A percentile compares a stretch with the other conserved stretches of the same genome.
Evolutionary conservation across 2,888 invertebrate genomes (phyloP).

Genomic region (Pachydiplax longipennis): DNA sequence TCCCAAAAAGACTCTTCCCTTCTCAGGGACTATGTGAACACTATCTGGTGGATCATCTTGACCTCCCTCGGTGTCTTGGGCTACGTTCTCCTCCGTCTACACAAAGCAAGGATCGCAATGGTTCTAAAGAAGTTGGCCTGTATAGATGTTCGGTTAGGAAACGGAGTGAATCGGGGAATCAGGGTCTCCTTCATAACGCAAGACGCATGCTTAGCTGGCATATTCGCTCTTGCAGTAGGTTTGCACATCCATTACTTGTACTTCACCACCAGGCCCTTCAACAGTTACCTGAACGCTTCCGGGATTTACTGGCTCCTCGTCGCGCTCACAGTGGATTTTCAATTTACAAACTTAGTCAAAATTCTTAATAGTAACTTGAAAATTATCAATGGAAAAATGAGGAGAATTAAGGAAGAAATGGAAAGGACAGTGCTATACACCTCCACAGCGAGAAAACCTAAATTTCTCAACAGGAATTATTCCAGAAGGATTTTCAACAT

Average conservation of each 20-base stretch:
- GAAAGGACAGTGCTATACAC: not conserved
- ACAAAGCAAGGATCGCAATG: not conserved
- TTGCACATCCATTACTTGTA: not conserved
- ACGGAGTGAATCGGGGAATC: not conserved
- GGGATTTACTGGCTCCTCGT: constrained; percentile 13
- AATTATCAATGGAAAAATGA: not conserved
- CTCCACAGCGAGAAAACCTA: not conserved
- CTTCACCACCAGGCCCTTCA: not conserved
- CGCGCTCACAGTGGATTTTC: not conserved
- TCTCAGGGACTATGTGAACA: not conserved
- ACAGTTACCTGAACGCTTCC: not conserved
- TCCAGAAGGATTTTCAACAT: not conserved
- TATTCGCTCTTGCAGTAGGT: not conserved
- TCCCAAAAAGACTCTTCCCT: not conserved
- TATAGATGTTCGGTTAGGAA: not conserved
- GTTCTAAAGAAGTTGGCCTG: not conserved
- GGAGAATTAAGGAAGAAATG: not conserved
- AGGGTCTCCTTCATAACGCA: not conserved
- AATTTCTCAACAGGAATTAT: not conserved
- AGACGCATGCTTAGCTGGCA: not conserved
- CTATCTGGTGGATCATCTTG: constrained; percentile 2
- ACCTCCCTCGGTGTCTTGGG: not conserved
- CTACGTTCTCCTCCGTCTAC: not conserved
- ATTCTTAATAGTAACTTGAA: not conserved
- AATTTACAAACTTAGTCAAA: not conserved